phyloP scores from a whole-genome alignment of 1,140 invertebrate species.

The Zaprionus tsacasi region DNA sequence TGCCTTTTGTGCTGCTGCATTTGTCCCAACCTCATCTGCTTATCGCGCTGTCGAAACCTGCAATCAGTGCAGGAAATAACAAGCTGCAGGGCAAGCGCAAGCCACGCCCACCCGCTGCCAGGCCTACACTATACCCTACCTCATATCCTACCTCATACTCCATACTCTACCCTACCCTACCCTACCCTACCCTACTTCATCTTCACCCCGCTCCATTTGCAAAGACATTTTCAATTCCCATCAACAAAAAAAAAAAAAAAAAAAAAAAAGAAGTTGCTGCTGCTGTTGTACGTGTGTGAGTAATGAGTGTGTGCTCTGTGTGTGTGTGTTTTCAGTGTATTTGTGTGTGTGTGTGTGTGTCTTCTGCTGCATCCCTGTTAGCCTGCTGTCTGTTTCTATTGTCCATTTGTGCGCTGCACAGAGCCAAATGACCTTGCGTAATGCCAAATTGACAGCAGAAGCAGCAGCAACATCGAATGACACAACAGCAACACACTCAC shows the following conservation, averaged over 20 bases:
- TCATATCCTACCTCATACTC: neutral
- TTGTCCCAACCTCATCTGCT: neutral
- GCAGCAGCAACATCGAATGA: constrained; percentile 14
- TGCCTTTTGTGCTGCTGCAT: neutral
- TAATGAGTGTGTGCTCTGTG: neutral
- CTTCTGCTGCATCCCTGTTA: neutral
- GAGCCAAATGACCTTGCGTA: constrained; percentile 50
- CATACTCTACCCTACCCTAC: too few species aligned
- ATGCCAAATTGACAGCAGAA: constrained; percentile 43
- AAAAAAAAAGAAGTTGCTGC: too few species aligned
- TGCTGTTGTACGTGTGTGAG: neutral
- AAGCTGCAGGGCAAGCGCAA: constrained; percentile 15
- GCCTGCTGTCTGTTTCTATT: neutral
- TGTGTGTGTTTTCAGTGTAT: neutral
- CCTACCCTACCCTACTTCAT: neutral
- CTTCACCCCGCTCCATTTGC: too few species aligned
- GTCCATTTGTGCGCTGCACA: constrained; percentile 18
- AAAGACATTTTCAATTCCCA: too few species aligned
- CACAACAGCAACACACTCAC: constrained; percentile 1
- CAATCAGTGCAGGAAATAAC: constrained; percentile 37
- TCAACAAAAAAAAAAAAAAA: too few species aligned
- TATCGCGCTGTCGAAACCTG: constrained; percentile 30
- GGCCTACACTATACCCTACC: neutral
- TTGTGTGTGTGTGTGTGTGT: neutral
- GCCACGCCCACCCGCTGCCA: neutral